A percentile compares a stretch with the other conserved stretches of the same genome.
Conservation (phyloP, 2,113 vertebrate species). For the Tetrax tetrax region DNA sequence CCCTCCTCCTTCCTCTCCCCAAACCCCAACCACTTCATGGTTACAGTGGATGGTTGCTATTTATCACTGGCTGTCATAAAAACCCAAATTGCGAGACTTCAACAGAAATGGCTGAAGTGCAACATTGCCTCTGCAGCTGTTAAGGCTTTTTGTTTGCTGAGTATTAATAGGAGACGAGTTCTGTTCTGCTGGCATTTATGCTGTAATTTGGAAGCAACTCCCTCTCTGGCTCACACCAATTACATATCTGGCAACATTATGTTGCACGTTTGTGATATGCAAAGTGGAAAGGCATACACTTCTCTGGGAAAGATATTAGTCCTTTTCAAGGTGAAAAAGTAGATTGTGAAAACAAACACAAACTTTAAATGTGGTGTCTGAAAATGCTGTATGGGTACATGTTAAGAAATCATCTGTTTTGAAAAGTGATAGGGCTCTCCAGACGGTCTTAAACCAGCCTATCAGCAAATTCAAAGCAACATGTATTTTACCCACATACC, state of each 20-base stretch:
- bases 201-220: background rate
- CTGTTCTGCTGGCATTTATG: background rate
- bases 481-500: background rate
- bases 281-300: background rate
- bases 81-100: background rate
- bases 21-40: background rate
- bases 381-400: background rate
- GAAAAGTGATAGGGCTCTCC: background rate
- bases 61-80: background rate
- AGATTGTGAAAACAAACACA: background rate
- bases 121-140: background rate
- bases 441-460: background rate
- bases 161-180: background rate
- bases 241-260: background rate
- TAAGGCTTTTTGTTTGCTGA: background rate
- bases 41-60: background rate
- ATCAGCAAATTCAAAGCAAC: background rate
- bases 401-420: background rate
- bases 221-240: background rate
- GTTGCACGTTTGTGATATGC: background rate
- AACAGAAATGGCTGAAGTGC: background rate
- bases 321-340: background rate
- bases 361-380: background rate
- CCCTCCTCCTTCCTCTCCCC: background rate
- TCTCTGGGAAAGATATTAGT: background rate